Base-by-base conservation (phyloP, 2,797 vertebrate genomes). In the Sarcoramphus papa region DNA sequence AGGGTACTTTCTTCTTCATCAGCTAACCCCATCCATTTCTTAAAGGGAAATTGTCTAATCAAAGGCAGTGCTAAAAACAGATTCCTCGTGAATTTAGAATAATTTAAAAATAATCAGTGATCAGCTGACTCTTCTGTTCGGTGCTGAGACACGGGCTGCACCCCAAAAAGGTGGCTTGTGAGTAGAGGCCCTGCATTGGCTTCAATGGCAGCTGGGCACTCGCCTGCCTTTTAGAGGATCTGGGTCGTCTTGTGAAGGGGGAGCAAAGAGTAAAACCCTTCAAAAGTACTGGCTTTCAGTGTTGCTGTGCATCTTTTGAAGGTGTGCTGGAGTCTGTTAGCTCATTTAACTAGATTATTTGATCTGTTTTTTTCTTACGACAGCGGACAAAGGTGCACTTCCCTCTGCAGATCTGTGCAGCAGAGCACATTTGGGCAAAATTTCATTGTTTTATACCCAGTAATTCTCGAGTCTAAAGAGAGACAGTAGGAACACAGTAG, bases 401-500 rank as follows among this genome's bases (percentile, higher is more conserved):
- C 37, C 19, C 85, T 67, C 62, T 78, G 50, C 53, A 90, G 69
- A 14, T 69, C 24, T 28, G 27, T 54, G 21, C 48, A 75, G 79
- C 59, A 75, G 91, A 95, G 28, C 19, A 57, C 43, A 50, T 93
- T 94, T 93, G 79, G 54, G 79, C 72, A 93, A 88, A 95, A 76
- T 72, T 35, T 94, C 50, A 51, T 95, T 57, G 31, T 65, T 95
- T 75, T 88, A 63, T 75, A 81, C 65, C 22, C 25, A 91, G 30
- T 84, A 90, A 85, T 94, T 94, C 82, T 93, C 13, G 0, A 81
- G 69, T 93, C 68, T 95, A 93, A 96, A 91, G 92, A 70, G 80
- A 91, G 16, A 80, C 45, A 79, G 68, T 90, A 87, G 74, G 80
- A 94, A 57, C 73, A 51, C 85, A 88, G 69, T 90, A 57, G 78